Evolutionary conservation across 2,797 vertebrate genomes (phyloP).

Genomic region (Okamejei kenojei): DNA sequence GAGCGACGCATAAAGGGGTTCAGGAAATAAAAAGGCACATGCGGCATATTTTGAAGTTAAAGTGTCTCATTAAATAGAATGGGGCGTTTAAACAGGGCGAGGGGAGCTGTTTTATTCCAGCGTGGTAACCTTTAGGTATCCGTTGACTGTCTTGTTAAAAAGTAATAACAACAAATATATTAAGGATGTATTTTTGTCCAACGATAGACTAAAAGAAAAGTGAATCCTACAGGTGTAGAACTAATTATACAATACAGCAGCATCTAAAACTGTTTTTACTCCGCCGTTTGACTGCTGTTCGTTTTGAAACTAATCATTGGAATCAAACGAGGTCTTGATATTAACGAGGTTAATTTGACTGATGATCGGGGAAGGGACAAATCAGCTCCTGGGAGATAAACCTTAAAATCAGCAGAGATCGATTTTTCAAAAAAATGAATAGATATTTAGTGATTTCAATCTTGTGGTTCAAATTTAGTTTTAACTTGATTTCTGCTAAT

Average conservation of each 20-base stretch:
- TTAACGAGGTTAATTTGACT: not conserved
- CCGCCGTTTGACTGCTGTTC: not conserved
- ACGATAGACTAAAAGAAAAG: not conserved
- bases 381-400: not conserved
- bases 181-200: not conserved
- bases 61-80: too few relatives aligned
- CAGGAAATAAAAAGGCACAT: not conserved
- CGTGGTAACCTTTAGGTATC: not conserved
- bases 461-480: not conserved
- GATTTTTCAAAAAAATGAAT: conserved; percentile 9
- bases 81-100: too few relatives aligned
- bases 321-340: not conserved
- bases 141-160: not conserved
- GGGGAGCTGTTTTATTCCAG: not conserved
- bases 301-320: not conserved
- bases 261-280: not conserved
- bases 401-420: not conserved
- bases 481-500: conserved; percentile 11
- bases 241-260: not conserved
- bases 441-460: not conserved
- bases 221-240: not conserved
- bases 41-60: too few relatives aligned
- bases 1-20: too few relatives aligned
- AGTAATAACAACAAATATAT: not conserved
- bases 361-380: not conserved